Percentiles rank a stretch among this genome's conserved stretches.
phyloP scores from a whole-genome alignment of 2,797 vertebrate species.

The Anabacerthia variegaticeps region DNA sequence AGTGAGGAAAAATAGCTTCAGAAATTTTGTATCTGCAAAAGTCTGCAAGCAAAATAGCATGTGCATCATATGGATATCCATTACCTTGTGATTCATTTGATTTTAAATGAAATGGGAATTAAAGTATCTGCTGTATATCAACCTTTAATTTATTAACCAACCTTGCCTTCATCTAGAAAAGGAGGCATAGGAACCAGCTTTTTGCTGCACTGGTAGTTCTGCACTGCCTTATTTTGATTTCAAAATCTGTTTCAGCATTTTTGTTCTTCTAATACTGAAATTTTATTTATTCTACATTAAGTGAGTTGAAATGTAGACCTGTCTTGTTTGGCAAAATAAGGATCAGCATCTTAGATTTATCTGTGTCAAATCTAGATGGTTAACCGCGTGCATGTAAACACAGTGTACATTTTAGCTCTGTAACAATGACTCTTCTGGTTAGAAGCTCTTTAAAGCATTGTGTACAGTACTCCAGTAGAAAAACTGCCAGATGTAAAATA shows the following conservation, averaged over 20 bases:
- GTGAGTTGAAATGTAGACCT: conserved; percentile 56
- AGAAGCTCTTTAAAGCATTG: conserved; percentile 39
- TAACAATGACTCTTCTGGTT: conserved; percentile 51
- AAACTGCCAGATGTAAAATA: conserved; percentile 34
- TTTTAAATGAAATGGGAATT: conserved; percentile 53
- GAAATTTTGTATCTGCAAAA: conserved; percentile 46
- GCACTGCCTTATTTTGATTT: conserved; percentile 36
- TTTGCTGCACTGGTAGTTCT: conserved; percentile 39
- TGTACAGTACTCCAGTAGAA: conserved; percentile 67
- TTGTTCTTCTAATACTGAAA: conserved; percentile 37
- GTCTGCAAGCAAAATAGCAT: conserved; percentile 44
- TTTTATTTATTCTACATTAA: conserved; percentile 51
- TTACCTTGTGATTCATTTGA: conserved; percentile 54
- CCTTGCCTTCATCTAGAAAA: conserved; percentile 16
- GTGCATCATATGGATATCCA: conserved; percentile 6
- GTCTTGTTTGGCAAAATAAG: conserved; percentile 66
- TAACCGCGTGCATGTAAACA: conserved; percentile 63
- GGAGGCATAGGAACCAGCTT: conserved; percentile 34
- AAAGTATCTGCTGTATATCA: conserved; percentile 12
- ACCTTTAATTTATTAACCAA: conserved; percentile 23
- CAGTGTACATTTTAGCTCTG: conserved; percentile 50
- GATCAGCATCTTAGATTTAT: conserved; percentile 56
- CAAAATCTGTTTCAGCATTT: conserved; percentile 53
- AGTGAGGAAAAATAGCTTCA: conserved; percentile 50
- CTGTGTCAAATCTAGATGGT: conserved; percentile 56